Base-by-base conservation (phyloP, 2,888 invertebrate species). In the Torymus auratus region DNA sequence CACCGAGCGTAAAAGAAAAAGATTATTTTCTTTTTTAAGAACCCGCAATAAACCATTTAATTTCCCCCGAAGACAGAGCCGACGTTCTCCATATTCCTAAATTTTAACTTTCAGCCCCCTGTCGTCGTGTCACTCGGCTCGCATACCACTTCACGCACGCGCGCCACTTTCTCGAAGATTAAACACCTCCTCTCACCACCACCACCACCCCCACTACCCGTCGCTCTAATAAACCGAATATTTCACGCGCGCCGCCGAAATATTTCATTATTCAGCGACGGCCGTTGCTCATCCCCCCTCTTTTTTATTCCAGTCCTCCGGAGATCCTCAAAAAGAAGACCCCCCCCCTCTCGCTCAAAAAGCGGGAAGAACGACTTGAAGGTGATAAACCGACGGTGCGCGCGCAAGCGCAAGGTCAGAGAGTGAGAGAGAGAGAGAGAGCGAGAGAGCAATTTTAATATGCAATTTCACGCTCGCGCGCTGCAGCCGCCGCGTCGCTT, bases 391-490 rank as follows among this genome's bases (percentile, higher is more conserved):
- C 5, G 11, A 14, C 13, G 14, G 15, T 17, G 14, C 53, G 23
- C 41, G 58, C 2, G 60, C n/a, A n/a, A n/a, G n/a, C 10, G 70
- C 77, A 71, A 69, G 78, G 67, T 62, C 56, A 62, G 55, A 17
- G 53, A 11, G 7, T 20, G n/a, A n/a, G n/a, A 65, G 65, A 52
- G 13, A 10, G 13, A 2, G 7, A 14, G 28, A 17, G 2, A 17
- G 53, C 14, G 7, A 41, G 61, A 23, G 64, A 70, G 65, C 75
- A 71, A 80, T 82, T 82, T 82, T 82, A 82, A 82, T 82, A 78
- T 74, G 76, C 77, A 82, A 82, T 80, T 82, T 82, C 80, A 80
- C 77, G 77, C 69, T 80, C 41, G 56, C 67, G 41, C 62, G 72
- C 52, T 13, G 70, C n/a, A 7, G 67, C 73, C 23, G 68, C 68